These are phyloP conservation scores for Melanaphis sacchari DNA, from an alignment of 1,140 invertebrate genomes.

Conservation along the genomic window DNA sequence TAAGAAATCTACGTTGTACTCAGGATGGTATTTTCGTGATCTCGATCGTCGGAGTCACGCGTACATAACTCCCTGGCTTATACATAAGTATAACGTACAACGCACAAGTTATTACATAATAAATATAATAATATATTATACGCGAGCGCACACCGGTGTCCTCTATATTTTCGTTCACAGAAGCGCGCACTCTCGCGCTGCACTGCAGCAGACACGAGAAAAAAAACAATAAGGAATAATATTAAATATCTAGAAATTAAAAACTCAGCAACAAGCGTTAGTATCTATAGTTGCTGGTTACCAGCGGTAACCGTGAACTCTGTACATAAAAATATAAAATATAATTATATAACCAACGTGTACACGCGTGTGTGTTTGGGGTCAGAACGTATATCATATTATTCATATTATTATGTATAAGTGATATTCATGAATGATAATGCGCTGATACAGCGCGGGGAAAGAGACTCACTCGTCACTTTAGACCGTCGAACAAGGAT, in stretches of 20 bases:
- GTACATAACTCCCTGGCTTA: too few relatives aligned
- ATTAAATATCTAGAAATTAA: neutral
- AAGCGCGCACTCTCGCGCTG: too few relatives aligned
- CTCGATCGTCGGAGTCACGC: neutral
- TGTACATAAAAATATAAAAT: neutral
- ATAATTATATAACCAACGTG: neutral
- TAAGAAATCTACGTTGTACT: too few relatives aligned
- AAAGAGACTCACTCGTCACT: neutral
- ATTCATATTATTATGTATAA: neutral
- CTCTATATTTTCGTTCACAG: neutral
- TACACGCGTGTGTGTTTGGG: neutral
- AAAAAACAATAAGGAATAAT: slow-evolving; percentile 49
- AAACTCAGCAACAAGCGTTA: neutral
- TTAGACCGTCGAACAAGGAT: neutral
- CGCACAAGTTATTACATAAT: neutral
- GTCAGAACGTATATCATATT: slow-evolving; percentile 31
- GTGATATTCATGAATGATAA: slow-evolving; percentile 55
- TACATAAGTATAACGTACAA: neutral
- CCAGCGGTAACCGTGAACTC: slow-evolving; percentile 28
- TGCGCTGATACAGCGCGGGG: slow-evolving; percentile 27
- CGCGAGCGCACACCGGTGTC: neutral
- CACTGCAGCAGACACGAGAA: neutral
- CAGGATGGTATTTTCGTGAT: too few relatives aligned
- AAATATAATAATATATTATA: neutral
- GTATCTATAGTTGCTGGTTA: neutral